phyloP scores from a whole-genome alignment of 2,797 vertebrate genomes.

The Acridotheres tristis region DNA sequence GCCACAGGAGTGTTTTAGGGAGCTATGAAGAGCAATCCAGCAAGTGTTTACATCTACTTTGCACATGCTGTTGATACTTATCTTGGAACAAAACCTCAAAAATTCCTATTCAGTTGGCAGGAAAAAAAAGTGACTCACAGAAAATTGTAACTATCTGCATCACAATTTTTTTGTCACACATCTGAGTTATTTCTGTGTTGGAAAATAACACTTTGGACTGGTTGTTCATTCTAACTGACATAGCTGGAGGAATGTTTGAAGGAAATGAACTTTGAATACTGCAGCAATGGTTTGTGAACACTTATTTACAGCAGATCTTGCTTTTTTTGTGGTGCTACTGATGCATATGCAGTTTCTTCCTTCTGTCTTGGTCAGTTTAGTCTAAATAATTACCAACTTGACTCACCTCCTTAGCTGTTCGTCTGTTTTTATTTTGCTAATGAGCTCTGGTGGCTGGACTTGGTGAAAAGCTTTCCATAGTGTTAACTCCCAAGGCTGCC shows the following conservation, averaged over 20 bases:
- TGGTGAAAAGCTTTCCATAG: constrained; percentile 26
- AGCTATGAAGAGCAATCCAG: not conserved
- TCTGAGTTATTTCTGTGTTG: not conserved
- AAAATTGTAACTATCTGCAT: not conserved
- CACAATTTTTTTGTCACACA: not conserved
- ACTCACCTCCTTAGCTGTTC: not conserved
- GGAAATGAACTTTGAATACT: not conserved
- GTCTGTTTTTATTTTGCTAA: constrained; percentile 24
- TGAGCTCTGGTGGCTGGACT: not conserved
- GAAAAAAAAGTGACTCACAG: not conserved
- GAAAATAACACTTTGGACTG: not conserved
- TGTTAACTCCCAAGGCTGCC: not conserved
- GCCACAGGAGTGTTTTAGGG: not conserved
- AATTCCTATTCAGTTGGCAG: not conserved
- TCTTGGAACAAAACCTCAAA: constrained; percentile 8
- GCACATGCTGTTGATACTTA: not conserved
- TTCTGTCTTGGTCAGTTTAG: constrained; percentile 24
- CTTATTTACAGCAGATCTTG: not conserved
- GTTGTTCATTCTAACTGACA: not conserved
- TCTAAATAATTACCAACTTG: not conserved
- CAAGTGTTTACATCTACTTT: not conserved
- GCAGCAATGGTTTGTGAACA: not conserved
- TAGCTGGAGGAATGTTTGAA: not conserved
- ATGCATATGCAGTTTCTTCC: not conserved
- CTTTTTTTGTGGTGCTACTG: not conserved